Conservation (phyloP, 1,140 invertebrate genomes). For the Thrips palmi region DNA sequence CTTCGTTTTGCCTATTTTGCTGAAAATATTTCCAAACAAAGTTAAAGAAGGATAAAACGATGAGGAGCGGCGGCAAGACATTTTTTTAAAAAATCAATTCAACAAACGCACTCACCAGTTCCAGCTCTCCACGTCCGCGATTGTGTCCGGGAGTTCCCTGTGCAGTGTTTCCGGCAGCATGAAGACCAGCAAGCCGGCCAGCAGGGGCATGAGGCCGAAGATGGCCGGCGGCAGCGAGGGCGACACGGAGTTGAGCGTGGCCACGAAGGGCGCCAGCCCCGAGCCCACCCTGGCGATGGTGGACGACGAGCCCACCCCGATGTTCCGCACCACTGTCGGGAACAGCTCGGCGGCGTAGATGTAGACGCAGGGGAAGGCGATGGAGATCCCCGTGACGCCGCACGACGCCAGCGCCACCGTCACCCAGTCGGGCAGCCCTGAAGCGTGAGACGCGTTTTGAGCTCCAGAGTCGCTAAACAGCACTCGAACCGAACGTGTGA, state of each 20-base stretch:
- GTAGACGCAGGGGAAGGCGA: conserved; percentile 44
- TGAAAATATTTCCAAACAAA: no score
- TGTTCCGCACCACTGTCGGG: conserved; percentile 44
- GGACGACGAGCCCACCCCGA: conserved; percentile 41
- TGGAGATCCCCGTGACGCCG: conserved; percentile 46
- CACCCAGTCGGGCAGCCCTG: no score
- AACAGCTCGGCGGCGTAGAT: conserved; percentile 47
- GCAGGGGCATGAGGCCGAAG: conserved; percentile 42
- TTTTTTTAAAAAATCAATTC: neutral
- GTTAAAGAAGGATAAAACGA: no score
- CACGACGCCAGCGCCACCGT: conserved; percentile 36
- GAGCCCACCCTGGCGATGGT: conserved; percentile 47
- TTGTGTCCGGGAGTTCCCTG: conserved; percentile 49
- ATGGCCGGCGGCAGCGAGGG: conserved; percentile 44
- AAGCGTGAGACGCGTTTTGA: no score
- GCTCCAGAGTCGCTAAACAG: no score
- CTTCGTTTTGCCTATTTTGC: no score
- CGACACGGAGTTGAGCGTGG: no score
- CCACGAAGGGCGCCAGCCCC: conserved; percentile 44
- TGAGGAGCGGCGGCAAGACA: no score
- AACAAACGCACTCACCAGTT: conserved; percentile 27
- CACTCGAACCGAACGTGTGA: no score
- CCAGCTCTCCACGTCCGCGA: conserved; percentile 58
- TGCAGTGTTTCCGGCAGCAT: conserved; percentile 57
- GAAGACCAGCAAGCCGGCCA: conserved; percentile 41